Percentiles rank a stretch among this genome's conserved stretches.
Conservation (phyloP, 2,797 vertebrate species). For the Pelobates cultripes region DNA sequence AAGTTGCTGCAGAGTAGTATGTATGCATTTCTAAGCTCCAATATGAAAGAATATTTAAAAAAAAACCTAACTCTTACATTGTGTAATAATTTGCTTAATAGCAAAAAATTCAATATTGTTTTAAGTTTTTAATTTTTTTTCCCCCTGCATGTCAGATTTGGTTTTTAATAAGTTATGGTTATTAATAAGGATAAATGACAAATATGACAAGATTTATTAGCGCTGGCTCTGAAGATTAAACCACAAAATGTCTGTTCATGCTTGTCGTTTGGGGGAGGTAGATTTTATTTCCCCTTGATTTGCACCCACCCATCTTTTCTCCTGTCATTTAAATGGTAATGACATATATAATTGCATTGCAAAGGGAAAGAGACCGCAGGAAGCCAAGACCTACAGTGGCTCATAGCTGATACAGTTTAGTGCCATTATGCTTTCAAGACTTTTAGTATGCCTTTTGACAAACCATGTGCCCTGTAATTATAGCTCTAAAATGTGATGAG, state of each 20-base stretch:
- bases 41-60: no score
- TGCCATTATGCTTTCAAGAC: background rate
- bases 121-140: no score
- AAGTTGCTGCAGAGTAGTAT: no score
- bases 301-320: conserved; percentile 64
- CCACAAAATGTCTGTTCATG: conserved; percentile 62
- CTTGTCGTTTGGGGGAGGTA: conserved; percentile 62
- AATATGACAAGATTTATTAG: conserved; percentile 68
- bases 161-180: background rate
- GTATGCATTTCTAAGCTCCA: no score
- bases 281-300: conserved; percentile 55
- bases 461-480: background rate
- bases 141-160: no score
- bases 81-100: no score
- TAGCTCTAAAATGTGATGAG: background rate
- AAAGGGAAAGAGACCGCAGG: conserved; percentile 61
- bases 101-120: no score
- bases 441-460: background rate
- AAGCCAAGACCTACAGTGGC: conserved; percentile 31
- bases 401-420: background rate
- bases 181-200: conserved; percentile 61
- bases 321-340: conserved; percentile 75
- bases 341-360: conserved; percentile 71
- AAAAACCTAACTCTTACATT: no score
- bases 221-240: conserved; percentile 60